Percentiles rank a stretch among this genome's conserved stretches.
phyloP scores from a whole-genome alignment of 2,888 invertebrate species.

The Diplolepis rosae region DNA sequence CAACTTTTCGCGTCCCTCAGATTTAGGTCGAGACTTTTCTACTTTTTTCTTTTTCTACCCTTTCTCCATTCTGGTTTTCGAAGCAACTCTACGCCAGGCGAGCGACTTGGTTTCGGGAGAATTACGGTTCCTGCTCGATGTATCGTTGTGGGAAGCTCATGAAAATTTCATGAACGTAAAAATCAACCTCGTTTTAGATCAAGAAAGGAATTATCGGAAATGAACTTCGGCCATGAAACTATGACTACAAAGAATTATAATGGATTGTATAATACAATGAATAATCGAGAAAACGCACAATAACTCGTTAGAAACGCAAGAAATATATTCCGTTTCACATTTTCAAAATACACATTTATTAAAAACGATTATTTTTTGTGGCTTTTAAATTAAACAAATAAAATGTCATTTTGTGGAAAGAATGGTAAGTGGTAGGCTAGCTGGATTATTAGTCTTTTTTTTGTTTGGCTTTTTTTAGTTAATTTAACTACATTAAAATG shows the following conservation, averaged over 20 bases:
- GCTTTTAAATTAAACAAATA: no score
- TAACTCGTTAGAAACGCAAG: background rate
- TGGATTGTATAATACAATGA: slow-evolving; percentile 7
- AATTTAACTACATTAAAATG: no score
- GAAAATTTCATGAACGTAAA: slow-evolving; percentile 64
- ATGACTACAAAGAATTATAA: slow-evolving; percentile 10
- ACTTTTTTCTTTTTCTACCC: slow-evolving; percentile 38
- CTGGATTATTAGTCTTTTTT: no score
- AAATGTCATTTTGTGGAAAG: no score
- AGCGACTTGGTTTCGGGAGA: slow-evolving; percentile 44
- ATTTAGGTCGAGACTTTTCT: slow-evolving; percentile 69
- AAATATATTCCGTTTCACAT: no score
- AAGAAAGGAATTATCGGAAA: slow-evolving; percentile 46
- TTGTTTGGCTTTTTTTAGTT: no score
- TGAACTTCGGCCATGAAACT: slow-evolving; percentile 7
- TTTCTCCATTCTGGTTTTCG: slow-evolving; percentile 42
- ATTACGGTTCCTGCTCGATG: slow-evolving; percentile 46
- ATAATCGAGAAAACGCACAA: background rate
- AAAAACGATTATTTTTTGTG: no score
- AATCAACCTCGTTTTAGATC: slow-evolving; percentile 51
- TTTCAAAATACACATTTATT: no score
- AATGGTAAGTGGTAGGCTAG: no score
- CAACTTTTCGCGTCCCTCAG: slow-evolving; percentile 69
- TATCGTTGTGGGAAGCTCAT: slow-evolving; percentile 60
- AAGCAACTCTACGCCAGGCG: slow-evolving; percentile 29